Evolutionary conservation across 2,797 vertebrate species (phyloP).

Genomic region (Oreortyx pictus): DNA sequence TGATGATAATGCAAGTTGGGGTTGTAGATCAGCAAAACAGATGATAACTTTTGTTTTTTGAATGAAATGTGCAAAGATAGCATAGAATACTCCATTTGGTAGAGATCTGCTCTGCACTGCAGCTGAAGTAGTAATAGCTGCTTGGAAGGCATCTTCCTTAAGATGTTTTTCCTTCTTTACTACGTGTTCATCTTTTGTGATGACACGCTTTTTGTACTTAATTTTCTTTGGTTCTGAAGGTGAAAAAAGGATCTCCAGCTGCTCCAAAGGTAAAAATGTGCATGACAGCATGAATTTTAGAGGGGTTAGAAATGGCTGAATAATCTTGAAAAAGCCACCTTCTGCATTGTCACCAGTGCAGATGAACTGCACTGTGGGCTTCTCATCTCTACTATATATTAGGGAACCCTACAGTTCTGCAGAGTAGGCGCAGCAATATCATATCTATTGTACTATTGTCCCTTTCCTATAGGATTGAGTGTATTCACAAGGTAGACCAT

Average conservation of each 20-base stretch:
- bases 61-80: background rate
- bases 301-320: background rate
- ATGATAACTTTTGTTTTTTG: background rate
- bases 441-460: background rate
- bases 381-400: background rate
- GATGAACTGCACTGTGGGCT: background rate
- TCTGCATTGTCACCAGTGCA: background rate
- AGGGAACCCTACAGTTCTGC: background rate
- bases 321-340: background rate
- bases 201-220: background rate
- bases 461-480: accelerated
- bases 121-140: background rate
- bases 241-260: background rate
- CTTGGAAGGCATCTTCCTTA: background rate
- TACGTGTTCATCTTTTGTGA: background rate
- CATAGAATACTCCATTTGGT: no score
- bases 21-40: background rate
- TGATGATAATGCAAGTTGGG: background rate
- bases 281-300: background rate
- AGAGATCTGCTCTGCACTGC: background rate
- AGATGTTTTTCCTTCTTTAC: background rate
- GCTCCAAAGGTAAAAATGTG: background rate
- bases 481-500: background rate
- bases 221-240: background rate
- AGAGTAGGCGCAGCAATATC: background rate